These are phyloP conservation scores for Molorchus minor DNA, from an alignment of 2,888 invertebrate species.

Conservation along the genomic window DNA sequence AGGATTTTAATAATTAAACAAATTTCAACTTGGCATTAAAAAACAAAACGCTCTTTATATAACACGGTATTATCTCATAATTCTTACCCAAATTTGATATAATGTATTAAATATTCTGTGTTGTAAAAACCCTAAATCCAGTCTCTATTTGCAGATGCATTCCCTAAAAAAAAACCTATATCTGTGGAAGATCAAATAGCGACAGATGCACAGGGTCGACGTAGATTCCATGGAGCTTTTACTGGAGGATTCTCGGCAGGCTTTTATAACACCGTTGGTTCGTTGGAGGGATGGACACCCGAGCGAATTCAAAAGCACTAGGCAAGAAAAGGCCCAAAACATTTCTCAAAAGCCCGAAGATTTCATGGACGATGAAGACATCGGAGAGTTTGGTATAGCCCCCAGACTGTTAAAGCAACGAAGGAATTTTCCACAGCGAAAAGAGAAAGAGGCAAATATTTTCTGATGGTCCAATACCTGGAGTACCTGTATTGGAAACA, in stretches of 20 bases:
- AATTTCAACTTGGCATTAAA: no score
- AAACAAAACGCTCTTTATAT: no score
- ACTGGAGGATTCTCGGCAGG: constrained; percentile 98
- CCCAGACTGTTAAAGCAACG: constrained; percentile 82
- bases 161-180: constrained; percentile 82
- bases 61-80: no score
- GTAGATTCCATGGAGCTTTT: constrained; percentile 98
- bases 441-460: no score
- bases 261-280: constrained; percentile 95
- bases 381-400: constrained; percentile 96
- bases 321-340: constrained; percentile 72
- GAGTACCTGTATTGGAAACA: constrained; percentile 76
- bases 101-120: no score
- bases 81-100: not conserved
- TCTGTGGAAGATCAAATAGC: constrained; percentile 88
- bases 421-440: constrained; percentile 74
- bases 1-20: constrained; percentile 31
- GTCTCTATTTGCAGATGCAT: constrained; percentile 70
- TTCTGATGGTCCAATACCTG: constrained; percentile 65
- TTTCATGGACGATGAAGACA: constrained; percentile 98
- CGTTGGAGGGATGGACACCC: constrained; percentile 95
- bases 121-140: no score
- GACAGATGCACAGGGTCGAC: constrained; percentile 85
- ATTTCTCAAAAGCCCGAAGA: constrained; percentile 81
- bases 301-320: constrained; percentile 89